Evolutionary conservation across 2,888 invertebrate species (phyloP).

Genomic region (Aphelenchoides bicaudatus): DNA sequence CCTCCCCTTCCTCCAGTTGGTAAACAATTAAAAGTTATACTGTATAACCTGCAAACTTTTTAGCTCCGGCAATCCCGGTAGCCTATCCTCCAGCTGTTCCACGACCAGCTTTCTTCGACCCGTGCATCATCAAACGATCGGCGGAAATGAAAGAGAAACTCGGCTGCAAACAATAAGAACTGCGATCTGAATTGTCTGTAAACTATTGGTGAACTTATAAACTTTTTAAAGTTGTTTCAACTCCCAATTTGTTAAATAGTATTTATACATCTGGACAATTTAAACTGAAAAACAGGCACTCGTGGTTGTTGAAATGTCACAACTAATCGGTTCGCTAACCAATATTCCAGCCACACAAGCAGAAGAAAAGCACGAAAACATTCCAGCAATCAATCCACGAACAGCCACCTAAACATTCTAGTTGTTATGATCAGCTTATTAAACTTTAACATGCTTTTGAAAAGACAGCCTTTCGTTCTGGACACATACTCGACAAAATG

Average conservation of each 20-base stretch:
- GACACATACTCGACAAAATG: conserved; percentile 1
- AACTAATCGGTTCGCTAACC: not conserved
- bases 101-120: conserved; percentile 27
- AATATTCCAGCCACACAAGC: conserved; percentile 47
- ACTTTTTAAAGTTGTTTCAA: not conserved
- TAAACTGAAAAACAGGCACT: not conserved
- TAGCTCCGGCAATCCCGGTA: conserved; percentile 24
- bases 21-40: not conserved
- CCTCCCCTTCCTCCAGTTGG: conserved; percentile 35
- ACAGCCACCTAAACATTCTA: conserved; percentile 33
- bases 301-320: not conserved
- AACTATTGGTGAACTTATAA: not conserved
- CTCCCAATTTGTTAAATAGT: conserved; percentile 1
- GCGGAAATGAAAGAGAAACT: too few species aligned
- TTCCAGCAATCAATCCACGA: conserved; percentile 40
- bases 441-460: not conserved
- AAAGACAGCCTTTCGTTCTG: not conserved
- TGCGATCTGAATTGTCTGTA: not conserved
- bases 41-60: conserved; percentile 22
- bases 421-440: too few species aligned
- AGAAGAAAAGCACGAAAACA: conserved; percentile 47
- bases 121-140: conserved; percentile 17
- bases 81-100: conserved; percentile 23
- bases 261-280: too few species aligned
- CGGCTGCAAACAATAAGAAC: too few species aligned